Conservation (phyloP, 2,888 invertebrate species). For the Cistogaster globosa region DNA sequence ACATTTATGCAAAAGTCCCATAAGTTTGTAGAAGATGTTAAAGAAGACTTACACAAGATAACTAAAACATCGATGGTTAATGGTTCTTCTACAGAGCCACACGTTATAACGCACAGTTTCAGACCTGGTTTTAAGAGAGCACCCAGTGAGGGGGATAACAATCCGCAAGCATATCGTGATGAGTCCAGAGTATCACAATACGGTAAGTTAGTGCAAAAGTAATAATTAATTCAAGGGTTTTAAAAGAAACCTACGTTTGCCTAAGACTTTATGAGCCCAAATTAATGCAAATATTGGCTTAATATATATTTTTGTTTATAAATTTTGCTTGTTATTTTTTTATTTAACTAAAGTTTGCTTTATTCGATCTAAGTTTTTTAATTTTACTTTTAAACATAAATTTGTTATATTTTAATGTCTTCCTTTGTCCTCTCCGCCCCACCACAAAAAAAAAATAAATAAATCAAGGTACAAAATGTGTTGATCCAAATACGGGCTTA, state of each 20-base stretch:
- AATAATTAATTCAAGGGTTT: background rate
- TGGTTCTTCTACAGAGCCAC: slow-evolving; percentile 60
- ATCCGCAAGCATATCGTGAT: slow-evolving; percentile 88
- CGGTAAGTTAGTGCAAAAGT: slow-evolving; percentile 84
- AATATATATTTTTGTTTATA: background rate
- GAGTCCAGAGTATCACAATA: slow-evolving; percentile 88
- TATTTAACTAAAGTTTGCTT: slow-evolving; percentile 32
- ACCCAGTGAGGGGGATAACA: slow-evolving; percentile 82
- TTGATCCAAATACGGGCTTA: slow-evolving; percentile 89
- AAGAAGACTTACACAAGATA: slow-evolving; percentile 84
- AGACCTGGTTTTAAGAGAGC: slow-evolving; percentile 82
- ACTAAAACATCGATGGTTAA: slow-evolving; percentile 69
- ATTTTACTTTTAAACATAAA: background rate
- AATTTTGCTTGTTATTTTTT: background rate
- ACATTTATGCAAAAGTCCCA: slow-evolving; percentile 88
- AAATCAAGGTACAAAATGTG: slow-evolving; percentile 87
- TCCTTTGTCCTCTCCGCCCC: slow-evolving; percentile 35
- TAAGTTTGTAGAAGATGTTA: slow-evolving; percentile 87
- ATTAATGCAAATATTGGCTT: background rate
- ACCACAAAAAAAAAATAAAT: background rate
- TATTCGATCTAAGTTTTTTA: background rate
- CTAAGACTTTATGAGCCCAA: too few species aligned
- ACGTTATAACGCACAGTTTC: slow-evolving; percentile 76
- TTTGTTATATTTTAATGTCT: slow-evolving; percentile 45
- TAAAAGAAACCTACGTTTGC: too few species aligned